Base-by-base conservation (phyloP, 2,888 invertebrate genomes). In the Dinocampus coccinellae region DNA sequence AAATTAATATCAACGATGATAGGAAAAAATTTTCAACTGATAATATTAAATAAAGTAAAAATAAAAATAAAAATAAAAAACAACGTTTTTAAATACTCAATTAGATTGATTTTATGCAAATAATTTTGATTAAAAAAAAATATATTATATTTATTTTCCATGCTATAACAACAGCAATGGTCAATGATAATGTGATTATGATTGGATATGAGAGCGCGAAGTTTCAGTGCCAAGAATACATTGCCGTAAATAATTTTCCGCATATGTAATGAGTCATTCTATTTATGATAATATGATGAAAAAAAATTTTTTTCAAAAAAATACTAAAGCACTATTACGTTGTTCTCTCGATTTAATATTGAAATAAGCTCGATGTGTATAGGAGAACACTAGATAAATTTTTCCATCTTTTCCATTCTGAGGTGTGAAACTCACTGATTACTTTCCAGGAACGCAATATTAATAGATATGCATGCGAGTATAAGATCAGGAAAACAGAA, bases 171-270 rank as follows among this genome's bases (percentile, higher is more conserved):
- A 62, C 26, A 62, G 62, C 42, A 42, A 62, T 62, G 62, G 42
- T 22, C 34, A 62, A 39, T 42, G 24, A 62, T 36, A 36, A 22
- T 62, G 47, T 22, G 39, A 22, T 42, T 39, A 66, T 71, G 53
- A 53, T 67, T 55, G 47, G 16, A 47, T 53, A 33, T 63, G 47
- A 39, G 60, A 68, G 33, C 55, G 33, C 47, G 58, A 42, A 66
- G 16, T 73, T 73, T 52, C 70, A 73, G 68, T 73, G 73, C 73
- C 73, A 73, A 73, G 61, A 34, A 72, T 72, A 68, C 62, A 55
- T 68, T 68, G 67, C 67, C 62, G 24, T 16, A 33, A 70, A 52
- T 36, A 60, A 61, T 66, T 29, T 29, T 52, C 33, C 7, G 10
- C 22, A 52, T 52, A 64, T 39, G n/a, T 22, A 24, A 47, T 64